Percentiles rank a stretch among this genome's conserved stretches.
Conservation (phyloP, 1,140 invertebrate species). For the Hypsibius dujardini region DNA sequence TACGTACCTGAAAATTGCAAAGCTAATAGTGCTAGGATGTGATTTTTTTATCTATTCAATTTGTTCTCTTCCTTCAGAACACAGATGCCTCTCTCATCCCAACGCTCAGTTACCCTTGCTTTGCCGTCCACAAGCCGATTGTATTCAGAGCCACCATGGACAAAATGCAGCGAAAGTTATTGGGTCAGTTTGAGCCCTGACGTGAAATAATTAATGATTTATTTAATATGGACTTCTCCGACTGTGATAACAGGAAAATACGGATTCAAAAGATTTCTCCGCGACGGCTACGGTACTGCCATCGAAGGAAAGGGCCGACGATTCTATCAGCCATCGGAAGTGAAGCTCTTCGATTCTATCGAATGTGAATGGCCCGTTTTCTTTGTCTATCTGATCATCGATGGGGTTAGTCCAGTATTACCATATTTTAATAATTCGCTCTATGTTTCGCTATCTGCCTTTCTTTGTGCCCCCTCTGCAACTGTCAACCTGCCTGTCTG, state of each 20-base stretch:
- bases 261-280: slow-evolving; percentile 81
- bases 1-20: slow-evolving; percentile 31
- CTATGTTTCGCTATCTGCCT: too few relatives aligned
- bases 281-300: slow-evolving; percentile 81
- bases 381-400: slow-evolving; percentile 84
- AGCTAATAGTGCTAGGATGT: neutral
- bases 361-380: slow-evolving; percentile 97
- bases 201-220: too few relatives aligned
- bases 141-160: slow-evolving; percentile 66
- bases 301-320: slow-evolving; percentile 59
- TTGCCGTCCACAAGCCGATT: slow-evolving; percentile 84
- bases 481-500: too few relatives aligned
- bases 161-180: slow-evolving; percentile 61
- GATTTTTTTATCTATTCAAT: too few relatives aligned
- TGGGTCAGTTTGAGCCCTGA: neutral
- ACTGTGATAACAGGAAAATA: slow-evolving; percentile 45
- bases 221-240: too few relatives aligned
- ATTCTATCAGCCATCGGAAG: slow-evolving; percentile 43
- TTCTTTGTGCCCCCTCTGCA: too few relatives aligned
- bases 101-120: slow-evolving; percentile 88
- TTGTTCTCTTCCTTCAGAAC: slow-evolving; percentile 32
- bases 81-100: slow-evolving; percentile 74
- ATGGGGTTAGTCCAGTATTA: slow-evolving; percentile 58
- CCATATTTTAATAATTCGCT: too few relatives aligned
- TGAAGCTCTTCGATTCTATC: slow-evolving; percentile 76